Evolutionary conservation across 2,888 invertebrate species (phyloP).

Genomic region (Vandiemenella viatica): DNA sequence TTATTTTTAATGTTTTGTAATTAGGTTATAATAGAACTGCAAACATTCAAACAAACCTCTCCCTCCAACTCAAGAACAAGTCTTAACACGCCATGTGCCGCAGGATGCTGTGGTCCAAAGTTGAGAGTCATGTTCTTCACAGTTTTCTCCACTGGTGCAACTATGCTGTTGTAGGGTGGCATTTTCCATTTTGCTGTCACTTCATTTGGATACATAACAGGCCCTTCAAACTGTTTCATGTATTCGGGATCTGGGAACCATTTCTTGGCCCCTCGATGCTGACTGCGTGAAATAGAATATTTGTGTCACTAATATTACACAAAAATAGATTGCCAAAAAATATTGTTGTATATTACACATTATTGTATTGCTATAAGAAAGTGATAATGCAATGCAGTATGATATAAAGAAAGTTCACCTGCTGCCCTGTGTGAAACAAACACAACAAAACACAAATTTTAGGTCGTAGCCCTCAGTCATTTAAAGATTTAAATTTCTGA

Average conservation of each 20-base stretch:
- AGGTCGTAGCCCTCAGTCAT: too few species aligned
- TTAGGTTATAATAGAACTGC: too few species aligned
- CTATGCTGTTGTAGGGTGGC: slow-evolving; percentile 42
- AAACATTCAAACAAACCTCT: slow-evolving; percentile 45
- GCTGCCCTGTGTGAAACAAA: too few species aligned
- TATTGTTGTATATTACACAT: too few species aligned
- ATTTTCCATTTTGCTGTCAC: slow-evolving; percentile 42
- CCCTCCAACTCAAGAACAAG: slow-evolving; percentile 73
- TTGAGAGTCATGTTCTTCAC: slow-evolving; percentile 76
- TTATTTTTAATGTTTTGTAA: too few species aligned
- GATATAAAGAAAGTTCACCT: too few species aligned
- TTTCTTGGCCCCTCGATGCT: slow-evolving; percentile 39
- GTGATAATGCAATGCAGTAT: too few species aligned
- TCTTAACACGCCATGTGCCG: slow-evolving; percentile 82
- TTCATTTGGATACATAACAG: slow-evolving; percentile 61
- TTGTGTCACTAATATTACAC: too few species aligned
- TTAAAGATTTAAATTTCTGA: too few species aligned
- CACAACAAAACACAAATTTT: too few species aligned
- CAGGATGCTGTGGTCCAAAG: slow-evolving; percentile 90
- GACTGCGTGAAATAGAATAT: slow-evolving; percentile 26
- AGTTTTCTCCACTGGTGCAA: slow-evolving; percentile 50
- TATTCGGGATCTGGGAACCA: slow-evolving; percentile 74
- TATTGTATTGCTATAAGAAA: too few species aligned
- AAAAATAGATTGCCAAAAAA: too few species aligned
- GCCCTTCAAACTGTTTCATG: slow-evolving; percentile 49